phyloP scores from a whole-genome alignment of 2,797 vertebrate species.

The Philypnodon macrostomus region DNA sequence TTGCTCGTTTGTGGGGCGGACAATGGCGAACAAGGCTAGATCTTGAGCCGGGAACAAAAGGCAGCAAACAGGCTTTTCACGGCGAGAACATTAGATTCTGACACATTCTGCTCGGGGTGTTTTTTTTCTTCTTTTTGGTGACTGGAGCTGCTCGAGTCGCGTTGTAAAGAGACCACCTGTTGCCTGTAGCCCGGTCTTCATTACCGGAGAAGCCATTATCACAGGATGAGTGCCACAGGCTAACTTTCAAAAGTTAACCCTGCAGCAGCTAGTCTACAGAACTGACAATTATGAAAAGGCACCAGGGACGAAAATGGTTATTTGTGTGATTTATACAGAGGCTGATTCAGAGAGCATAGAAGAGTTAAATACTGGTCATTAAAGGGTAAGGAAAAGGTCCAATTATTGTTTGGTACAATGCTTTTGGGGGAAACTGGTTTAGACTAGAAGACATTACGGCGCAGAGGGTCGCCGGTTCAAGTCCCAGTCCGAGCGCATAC shows the following conservation, averaged over 20 bases:
- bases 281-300: slow-evolving; percentile 33
- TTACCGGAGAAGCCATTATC: slow-evolving; percentile 80
- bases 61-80: slow-evolving; percentile 99
- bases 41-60: slow-evolving; percentile 97
- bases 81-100: slow-evolving; percentile 99
- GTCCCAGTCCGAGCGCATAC: too few species aligned
- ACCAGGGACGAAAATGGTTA: too few species aligned
- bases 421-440: too few species aligned
- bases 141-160: slow-evolving; percentile 93
- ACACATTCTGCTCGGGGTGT: slow-evolving; percentile 90
- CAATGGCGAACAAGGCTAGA: slow-evolving; percentile 98
- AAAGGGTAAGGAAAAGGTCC: neutral
- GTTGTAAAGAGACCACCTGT: slow-evolving; percentile 99
- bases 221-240: slow-evolving; percentile 74
- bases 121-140: slow-evolving; percentile 67
- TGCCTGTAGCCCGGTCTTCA: slow-evolving; percentile 86
- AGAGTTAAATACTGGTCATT: too few species aligned
- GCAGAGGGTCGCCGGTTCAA: too few species aligned
- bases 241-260: slow-evolving; percentile 82
- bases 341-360: too few species aligned
- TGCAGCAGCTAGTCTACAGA: slow-evolving; percentile 61
- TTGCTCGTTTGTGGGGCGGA: slow-evolving; percentile 94
- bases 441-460: too few species aligned
- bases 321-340: slow-evolving; percentile 10
- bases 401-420: too few species aligned